Evolutionary conservation across 2,797 vertebrate genomes (phyloP).

Genomic region (Muscicapa striata): DNA sequence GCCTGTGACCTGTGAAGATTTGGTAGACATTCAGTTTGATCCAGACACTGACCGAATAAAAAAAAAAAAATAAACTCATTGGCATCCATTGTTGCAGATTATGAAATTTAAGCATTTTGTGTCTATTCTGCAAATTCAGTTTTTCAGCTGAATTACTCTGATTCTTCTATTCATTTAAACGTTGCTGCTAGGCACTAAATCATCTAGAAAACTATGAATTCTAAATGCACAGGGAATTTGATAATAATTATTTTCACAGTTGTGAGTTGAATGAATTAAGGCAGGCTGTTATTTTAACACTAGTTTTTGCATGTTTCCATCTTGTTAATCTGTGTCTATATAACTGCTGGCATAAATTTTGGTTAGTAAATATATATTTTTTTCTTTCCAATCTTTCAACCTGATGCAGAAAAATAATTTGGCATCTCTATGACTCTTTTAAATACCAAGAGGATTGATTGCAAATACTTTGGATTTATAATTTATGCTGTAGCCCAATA

Average conservation of each 20-base stretch:
- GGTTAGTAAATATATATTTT: background rate
- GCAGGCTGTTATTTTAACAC: background rate
- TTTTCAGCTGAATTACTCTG: background rate
- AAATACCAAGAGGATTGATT: background rate
- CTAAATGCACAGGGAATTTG: background rate
- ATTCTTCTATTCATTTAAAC: background rate
- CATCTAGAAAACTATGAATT: background rate
- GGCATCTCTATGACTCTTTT: background rate
- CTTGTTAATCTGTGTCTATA: background rate
- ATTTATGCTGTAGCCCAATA: background rate
- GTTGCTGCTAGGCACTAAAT: background rate
- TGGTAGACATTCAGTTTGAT: background rate
- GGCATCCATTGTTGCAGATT: background rate
- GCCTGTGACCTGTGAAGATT: background rate
- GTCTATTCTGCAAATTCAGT: background rate
- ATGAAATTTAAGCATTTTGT: background rate
- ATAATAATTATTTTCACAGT: conserved; percentile 16
- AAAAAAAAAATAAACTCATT: background rate
- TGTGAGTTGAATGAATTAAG: conserved; percentile 15
- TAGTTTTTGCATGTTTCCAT: background rate
- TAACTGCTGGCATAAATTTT: background rate
- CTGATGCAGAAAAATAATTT: background rate
- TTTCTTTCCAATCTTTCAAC: background rate
- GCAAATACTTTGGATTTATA: background rate
- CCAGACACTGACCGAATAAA: background rate